Evolutionary conservation across 2,888 invertebrate genomes (phyloP).

Genomic region (Nipponacmea schrenckii): DNA sequence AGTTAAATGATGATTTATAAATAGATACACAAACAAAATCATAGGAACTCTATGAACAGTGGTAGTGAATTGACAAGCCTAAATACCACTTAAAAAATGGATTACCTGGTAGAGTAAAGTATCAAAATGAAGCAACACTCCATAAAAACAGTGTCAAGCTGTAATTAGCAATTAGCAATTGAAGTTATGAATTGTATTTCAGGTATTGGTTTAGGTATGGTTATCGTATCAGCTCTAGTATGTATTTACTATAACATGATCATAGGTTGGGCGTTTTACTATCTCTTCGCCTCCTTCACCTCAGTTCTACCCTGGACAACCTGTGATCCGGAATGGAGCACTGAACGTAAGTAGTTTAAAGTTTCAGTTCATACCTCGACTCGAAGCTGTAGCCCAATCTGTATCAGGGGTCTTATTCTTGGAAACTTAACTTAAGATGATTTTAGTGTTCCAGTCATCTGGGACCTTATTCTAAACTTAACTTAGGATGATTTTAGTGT

Average conservation of each 20-base stretch:
- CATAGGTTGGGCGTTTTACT: constrained; percentile 48
- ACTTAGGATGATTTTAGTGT: too few relatives aligned
- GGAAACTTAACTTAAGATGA: too few relatives aligned
- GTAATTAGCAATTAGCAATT: too few relatives aligned
- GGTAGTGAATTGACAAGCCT: background rate
- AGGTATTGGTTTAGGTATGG: constrained; percentile 56
- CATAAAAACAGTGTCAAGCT: background rate
- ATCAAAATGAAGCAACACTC: too few relatives aligned
- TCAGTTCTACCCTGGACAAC: constrained; percentile 51
- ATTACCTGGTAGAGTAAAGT: too few relatives aligned
- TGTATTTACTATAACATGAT: constrained; percentile 59
- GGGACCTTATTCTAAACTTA: too few relatives aligned
- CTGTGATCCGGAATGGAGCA: constrained; percentile 50
- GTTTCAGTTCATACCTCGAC: background rate
- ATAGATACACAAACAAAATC: too few relatives aligned
- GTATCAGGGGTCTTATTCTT: too few relatives aligned
- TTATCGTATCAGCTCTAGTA: constrained; percentile 50
- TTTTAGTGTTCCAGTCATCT: too few relatives aligned
- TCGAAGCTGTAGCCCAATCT: background rate
- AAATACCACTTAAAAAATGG: too few relatives aligned
- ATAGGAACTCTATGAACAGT: too few relatives aligned
- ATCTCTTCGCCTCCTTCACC: constrained; percentile 55
- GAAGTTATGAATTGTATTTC: background rate
- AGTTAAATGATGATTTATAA: background rate
- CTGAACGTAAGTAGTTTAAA: constrained; percentile 36